Evolutionary conservation across 2,797 vertebrate species (phyloP).

Genomic region (Helarctos malayanus): DNA sequence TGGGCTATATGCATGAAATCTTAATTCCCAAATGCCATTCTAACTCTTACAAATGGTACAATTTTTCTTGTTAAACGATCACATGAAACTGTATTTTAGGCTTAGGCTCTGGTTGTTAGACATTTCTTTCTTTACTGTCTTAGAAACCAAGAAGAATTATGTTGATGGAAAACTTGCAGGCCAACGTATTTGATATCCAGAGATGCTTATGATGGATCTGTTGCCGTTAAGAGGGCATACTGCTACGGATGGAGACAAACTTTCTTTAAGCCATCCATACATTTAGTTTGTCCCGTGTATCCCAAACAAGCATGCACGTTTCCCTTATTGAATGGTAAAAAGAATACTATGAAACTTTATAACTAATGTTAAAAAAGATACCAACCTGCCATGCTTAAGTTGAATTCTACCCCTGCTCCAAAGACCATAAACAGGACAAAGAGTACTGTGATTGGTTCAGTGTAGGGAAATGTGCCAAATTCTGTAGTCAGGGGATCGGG

Average conservation of each 20-base stretch:
- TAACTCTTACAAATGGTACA: background rate
- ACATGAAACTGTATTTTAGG: background rate
- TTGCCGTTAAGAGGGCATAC: background rate
- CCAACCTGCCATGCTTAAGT: background rate
- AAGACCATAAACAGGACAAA: background rate
- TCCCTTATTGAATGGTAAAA: background rate
- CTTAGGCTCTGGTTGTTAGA: background rate
- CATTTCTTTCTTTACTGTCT: conserved; percentile 42
- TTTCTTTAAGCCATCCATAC: background rate
- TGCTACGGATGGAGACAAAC: background rate
- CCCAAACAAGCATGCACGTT: background rate
- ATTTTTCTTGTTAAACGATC: background rate
- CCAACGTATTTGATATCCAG: background rate
- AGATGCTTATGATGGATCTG: background rate
- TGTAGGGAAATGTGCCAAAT: background rate
- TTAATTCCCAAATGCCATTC: conserved; percentile 58
- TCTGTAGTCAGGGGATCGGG: background rate
- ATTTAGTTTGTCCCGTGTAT: background rate
- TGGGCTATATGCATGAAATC: background rate
- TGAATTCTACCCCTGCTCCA: background rate
- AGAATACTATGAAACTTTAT: background rate
- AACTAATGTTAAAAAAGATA: background rate
- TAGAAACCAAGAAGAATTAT: background rate
- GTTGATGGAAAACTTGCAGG: background rate
- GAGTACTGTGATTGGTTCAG: background rate